These are phyloP conservation scores for Aspidiotus rigidus DNA, from an alignment of 2,888 invertebrate genomes.

Conservation along the genomic window DNA sequence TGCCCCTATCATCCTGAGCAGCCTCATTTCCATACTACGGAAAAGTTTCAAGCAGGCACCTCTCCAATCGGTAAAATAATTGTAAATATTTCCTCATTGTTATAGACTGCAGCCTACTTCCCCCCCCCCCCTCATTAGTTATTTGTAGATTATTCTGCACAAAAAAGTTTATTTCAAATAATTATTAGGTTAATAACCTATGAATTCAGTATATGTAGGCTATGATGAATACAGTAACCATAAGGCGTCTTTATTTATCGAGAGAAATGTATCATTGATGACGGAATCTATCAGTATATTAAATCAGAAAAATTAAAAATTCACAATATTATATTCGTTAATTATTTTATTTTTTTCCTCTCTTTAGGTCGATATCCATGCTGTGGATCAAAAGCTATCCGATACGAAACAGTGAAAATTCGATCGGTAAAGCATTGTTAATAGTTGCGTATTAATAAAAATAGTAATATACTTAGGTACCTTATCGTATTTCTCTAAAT, in stretches of 20 bases:
- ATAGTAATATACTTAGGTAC: no score
- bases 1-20: constrained; percentile 71
- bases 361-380: constrained; percentile 58
- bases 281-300: no score
- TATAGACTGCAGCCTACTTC: not conserved
- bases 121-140: not conserved
- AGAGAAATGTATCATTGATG: no score
- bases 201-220: no score
- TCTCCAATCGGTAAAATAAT: constrained; percentile 58
- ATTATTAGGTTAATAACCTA: no score
- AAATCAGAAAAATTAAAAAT: not conserved
- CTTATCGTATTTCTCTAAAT: no score
- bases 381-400: constrained; percentile 75
- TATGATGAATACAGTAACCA: no score
- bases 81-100: not conserved
- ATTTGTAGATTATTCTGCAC: not conserved
- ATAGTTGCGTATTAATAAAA: no score
- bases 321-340: not conserved
- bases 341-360: no score
- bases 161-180: no score
- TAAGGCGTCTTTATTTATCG: no score
- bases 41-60: constrained; percentile 55
- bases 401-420: constrained; percentile 62
- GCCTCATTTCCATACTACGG: constrained; percentile 64
- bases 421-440: constrained; percentile 46